Evolutionary conservation across 1,140 invertebrate genomes (phyloP).

Genomic region (Zaprionus gabonicus): DNA sequence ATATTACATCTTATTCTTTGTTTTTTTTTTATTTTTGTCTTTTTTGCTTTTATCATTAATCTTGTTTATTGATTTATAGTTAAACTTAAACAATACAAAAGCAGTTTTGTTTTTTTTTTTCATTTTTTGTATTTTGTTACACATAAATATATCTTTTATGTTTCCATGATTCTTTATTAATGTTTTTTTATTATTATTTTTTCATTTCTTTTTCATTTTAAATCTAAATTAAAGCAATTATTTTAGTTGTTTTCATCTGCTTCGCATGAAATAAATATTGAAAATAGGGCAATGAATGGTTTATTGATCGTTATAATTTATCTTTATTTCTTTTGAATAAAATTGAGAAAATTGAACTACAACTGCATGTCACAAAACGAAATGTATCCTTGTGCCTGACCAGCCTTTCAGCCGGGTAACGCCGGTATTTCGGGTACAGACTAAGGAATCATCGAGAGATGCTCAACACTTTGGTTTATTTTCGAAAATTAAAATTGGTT

Average conservation of each 20-base stretch:
- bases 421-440: neutral
- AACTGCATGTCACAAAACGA: slow-evolving; percentile 28
- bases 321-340: neutral
- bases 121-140: slow-evolving; percentile 58
- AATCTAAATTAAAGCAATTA: slow-evolving; percentile 79
- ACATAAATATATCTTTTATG: slow-evolving; percentile 61
- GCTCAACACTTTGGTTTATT: slow-evolving; percentile 31
- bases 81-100: slow-evolving; percentile 83
- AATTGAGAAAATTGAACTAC: slow-evolving; percentile 27
- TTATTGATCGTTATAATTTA: slow-evolving; percentile 40
- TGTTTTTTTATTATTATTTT: slow-evolving; percentile 48
- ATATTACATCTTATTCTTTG: slow-evolving; percentile 70
- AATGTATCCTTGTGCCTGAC: neutral
- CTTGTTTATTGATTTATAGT: slow-evolving; percentile 65
- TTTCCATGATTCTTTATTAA: slow-evolving; percentile 67
- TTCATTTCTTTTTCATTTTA: slow-evolving; percentile 40
- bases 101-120: slow-evolving; percentile 76
- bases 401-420: neutral
- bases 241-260: slow-evolving; percentile 39
- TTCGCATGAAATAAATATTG: slow-evolving; percentile 38
- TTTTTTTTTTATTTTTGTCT: slow-evolving; percentile 40
- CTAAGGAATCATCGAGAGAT: neutral
- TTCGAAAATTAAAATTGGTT: slow-evolving; percentile 47
- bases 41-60: slow-evolving; percentile 63
- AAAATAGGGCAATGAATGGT: slow-evolving; percentile 41